These are phyloP conservation scores for Dryobota labecula DNA, from an alignment of 2,888 invertebrate genomes.

Conservation along the genomic window DNA sequence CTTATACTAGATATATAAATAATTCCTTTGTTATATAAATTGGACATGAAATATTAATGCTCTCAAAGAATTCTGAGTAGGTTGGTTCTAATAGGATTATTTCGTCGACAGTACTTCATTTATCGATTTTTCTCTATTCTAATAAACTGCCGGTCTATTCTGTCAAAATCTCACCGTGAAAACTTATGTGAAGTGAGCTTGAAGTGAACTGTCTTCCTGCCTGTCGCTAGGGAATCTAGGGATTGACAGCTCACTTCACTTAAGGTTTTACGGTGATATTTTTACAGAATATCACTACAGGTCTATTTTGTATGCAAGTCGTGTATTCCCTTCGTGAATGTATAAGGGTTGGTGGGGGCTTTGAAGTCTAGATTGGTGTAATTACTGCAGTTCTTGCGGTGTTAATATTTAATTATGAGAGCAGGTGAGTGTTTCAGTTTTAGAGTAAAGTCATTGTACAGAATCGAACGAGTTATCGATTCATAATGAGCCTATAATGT, in stretches of 20 bases:
- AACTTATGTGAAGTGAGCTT: too few species aligned
- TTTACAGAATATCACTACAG: too few species aligned
- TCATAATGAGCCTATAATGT: neutral
- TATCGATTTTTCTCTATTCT: constrained; percentile 50
- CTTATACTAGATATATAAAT: constrained; percentile 27
- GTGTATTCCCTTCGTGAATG: constrained; percentile 46
- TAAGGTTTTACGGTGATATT: too few species aligned
- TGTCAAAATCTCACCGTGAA: too few species aligned
- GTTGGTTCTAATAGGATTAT: constrained; percentile 47
- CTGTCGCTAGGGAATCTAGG: too few species aligned
- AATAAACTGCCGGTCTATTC: constrained; percentile 51
- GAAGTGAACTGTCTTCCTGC: too few species aligned
- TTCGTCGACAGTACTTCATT: constrained; percentile 34
- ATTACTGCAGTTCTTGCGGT: constrained; percentile 39
- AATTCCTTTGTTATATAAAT: constrained; percentile 55
- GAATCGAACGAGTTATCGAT: constrained; percentile 14
- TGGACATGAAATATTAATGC: constrained; percentile 47
- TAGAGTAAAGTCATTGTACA: neutral
- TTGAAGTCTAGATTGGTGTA: constrained; percentile 45
- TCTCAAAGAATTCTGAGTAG: constrained; percentile 26
- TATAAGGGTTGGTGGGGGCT: constrained; percentile 39
- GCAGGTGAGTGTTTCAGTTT: constrained; percentile 8
- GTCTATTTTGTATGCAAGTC: constrained; percentile 41
- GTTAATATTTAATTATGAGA: constrained; percentile 46
- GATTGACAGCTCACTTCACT: too few species aligned